Evolutionary conservation across 1,140 invertebrate genomes (phyloP).

Genomic region (Agrypnia vestita): DNA sequence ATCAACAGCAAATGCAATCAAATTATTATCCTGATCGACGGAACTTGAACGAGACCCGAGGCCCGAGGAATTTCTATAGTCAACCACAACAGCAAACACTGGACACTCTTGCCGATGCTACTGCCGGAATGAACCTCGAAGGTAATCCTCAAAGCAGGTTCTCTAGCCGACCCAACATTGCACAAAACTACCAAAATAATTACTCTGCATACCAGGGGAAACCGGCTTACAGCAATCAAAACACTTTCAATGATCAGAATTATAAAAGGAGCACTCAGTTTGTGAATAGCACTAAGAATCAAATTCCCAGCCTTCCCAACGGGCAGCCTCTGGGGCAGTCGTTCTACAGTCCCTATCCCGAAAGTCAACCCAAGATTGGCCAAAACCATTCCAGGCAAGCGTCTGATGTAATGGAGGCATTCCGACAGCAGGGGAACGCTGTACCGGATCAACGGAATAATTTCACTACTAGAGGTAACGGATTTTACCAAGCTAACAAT

Average conservation of each 20-base stretch:
- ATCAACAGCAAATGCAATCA: slow-evolving; percentile 61
- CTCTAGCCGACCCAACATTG: slow-evolving; percentile 50
- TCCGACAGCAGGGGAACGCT: slow-evolving; percentile 44
- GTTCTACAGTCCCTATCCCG: slow-evolving; percentile 54
- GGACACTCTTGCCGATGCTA: slow-evolving; percentile 67
- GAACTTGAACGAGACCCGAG: slow-evolving; percentile 63
- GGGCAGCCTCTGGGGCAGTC: slow-evolving; percentile 62
- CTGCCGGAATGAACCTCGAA: slow-evolving; percentile 66
- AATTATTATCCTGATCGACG: slow-evolving; percentile 59
- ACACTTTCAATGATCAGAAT: slow-evolving; percentile 49
- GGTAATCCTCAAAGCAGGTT: slow-evolving; percentile 47
- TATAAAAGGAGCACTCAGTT: slow-evolving; percentile 57
- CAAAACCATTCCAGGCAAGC: slow-evolving; percentile 45
- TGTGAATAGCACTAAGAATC: slow-evolving; percentile 58
- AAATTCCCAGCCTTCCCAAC: slow-evolving; percentile 63
- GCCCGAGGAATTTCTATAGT: slow-evolving; percentile 63
- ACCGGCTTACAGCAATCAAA: slow-evolving; percentile 55
- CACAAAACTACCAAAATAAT: slow-evolving; percentile 57
- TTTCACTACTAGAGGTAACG: slow-evolving; percentile 58
- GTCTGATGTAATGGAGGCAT: slow-evolving; percentile 47
- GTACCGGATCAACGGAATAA: slow-evolving; percentile 48
- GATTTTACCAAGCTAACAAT: slow-evolving; percentile 73
- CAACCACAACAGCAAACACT: slow-evolving; percentile 61
- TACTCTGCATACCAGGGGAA: slow-evolving; percentile 49
- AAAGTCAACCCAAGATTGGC: slow-evolving; percentile 49